A percentile compares a stretch with the other conserved stretches of the same genome.
Evolutionary conservation across 2,797 vertebrate genomes (phyloP).

Genomic region (Melanogrammus aeglefinus): DNA sequence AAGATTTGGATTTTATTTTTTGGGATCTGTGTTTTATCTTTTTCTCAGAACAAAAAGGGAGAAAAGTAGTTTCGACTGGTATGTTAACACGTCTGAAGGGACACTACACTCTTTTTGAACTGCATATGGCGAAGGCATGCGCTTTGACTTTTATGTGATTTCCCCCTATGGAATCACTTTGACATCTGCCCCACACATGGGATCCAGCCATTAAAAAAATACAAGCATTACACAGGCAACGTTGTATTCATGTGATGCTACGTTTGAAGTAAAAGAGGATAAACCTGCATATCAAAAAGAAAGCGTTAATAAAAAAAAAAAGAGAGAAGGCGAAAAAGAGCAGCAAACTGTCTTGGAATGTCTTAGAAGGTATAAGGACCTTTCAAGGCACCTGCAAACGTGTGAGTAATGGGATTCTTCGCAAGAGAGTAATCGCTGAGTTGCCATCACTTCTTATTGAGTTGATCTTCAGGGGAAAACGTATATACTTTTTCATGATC

Average conservation of each 20-base stretch:
- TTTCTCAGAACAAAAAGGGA: slow-evolving; percentile 10
- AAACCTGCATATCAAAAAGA: no score
- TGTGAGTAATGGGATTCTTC: not conserved
- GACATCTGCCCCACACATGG: slow-evolving; percentile 68
- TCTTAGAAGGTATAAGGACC: no score
- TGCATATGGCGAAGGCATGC: slow-evolving; percentile 56
- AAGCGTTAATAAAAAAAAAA: no score
- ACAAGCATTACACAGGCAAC: slow-evolving; percentile 44
- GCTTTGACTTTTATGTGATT: slow-evolving; percentile 21
- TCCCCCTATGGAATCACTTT: slow-evolving; percentile 36
- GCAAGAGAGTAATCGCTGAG: not conserved
- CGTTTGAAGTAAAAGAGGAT: slow-evolving; percentile 25
- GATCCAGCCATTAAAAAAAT: slow-evolving; percentile 44
- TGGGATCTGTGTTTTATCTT: not conserved
- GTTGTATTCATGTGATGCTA: not conserved
- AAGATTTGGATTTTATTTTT: slow-evolving; percentile 38
- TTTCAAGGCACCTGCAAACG: not conserved
- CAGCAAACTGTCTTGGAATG: no score
- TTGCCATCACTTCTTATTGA: not conserved
- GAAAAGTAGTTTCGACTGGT: slow-evolving; percentile 30
- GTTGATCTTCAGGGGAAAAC: not conserved
- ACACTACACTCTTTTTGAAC: slow-evolving; percentile 25
- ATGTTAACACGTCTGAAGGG: slow-evolving; percentile 11
- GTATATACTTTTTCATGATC: not conserved
- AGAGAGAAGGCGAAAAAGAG: no score